Evolutionary conservation across 2,888 invertebrate genomes (phyloP), one percentile per base, ranked within the genome.

Genomic region (Noctua janthina): DNA sequence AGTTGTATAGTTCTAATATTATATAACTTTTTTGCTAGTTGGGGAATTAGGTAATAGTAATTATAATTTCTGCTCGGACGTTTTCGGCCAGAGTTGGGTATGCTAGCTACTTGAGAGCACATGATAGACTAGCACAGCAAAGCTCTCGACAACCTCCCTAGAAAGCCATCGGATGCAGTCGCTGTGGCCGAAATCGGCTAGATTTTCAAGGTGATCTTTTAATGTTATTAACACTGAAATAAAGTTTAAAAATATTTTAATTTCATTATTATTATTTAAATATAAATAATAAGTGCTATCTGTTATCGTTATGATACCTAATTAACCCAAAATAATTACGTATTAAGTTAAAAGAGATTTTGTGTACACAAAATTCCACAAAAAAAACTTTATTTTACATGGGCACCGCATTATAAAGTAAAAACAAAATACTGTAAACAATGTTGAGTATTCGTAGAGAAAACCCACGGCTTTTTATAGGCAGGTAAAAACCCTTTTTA

Each of bases 401-500:
- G 11, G 1, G 13, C 39, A 3, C 10, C 29, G 59, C 43, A 75
- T 35, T 54, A 46, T n/a, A 59, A 76, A 35, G 51, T 59, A 56
- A 67, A 73, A 72, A 35, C 15, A n/a, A 23, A 79, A 64, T 8
- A 49, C 35, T 81, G 62, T 23, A 83, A 81, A 83, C 69, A 77
- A 76, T 74, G 74, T 71, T 35, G 66, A 59, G 85, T 59, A 72
- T 79, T 77, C 20, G 5, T 17, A 68, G 39, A 74, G 72, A 51
- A 71, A 68, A 29, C 23, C 20, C 2, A 54, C 35, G 15, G 43
- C 54, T 78, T 64, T 62, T 73, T 68, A 83, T 74, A 74, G 74
- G 68, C 71, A 74, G 79, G 79, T 73, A 59, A n/a, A 79, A 74
- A 78, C 71, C 78, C 76, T 85, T 88, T 88, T 85, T 78, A 86